These are phyloP conservation scores for Gallinago undulata DNA, from an alignment of 2,113 vertebrate genomes.

Conservation along the genomic window DNA sequence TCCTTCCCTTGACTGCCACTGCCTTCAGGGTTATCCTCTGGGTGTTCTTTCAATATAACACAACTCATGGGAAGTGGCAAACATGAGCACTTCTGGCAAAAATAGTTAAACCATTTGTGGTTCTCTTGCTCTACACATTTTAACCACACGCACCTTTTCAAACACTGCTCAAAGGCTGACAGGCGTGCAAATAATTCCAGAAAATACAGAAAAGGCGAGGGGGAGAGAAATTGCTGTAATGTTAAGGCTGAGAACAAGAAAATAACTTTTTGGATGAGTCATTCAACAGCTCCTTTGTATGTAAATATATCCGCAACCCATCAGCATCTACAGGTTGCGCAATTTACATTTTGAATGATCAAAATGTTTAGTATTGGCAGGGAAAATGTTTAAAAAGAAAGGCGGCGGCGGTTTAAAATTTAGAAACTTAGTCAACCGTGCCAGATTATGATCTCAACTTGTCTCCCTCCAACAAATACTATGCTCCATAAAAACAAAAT, in stretches of 20 bases:
- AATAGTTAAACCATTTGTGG: background rate
- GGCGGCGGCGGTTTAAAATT: constrained; percentile 53
- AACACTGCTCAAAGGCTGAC: background rate
- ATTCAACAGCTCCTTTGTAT: constrained; percentile 22
- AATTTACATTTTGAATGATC: constrained; percentile 75
- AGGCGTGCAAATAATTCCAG: background rate
- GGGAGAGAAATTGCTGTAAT: background rate
- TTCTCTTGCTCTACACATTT: background rate
- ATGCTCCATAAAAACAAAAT: constrained; percentile 49
- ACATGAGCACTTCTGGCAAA: background rate
- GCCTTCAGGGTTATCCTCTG: background rate
- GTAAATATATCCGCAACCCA: constrained; percentile 50
- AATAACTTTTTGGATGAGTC: background rate
- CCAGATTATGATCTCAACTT: constrained; percentile 64
- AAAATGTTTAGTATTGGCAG: constrained; percentile 62
- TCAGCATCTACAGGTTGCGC: constrained; percentile 56
- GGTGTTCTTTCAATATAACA: background rate
- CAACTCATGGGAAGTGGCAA: background rate
- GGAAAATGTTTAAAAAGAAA: constrained; percentile 67
- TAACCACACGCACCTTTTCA: background rate
- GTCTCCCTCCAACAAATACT: constrained; percentile 59
- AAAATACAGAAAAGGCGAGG: background rate
- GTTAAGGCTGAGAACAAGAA: constrained; percentile 2
- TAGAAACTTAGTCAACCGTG: constrained; percentile 49
- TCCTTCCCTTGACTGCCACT: background rate